Conservation (phyloP, 2,113 vertebrate genomes). For the Nannospalax galili region DNA sequence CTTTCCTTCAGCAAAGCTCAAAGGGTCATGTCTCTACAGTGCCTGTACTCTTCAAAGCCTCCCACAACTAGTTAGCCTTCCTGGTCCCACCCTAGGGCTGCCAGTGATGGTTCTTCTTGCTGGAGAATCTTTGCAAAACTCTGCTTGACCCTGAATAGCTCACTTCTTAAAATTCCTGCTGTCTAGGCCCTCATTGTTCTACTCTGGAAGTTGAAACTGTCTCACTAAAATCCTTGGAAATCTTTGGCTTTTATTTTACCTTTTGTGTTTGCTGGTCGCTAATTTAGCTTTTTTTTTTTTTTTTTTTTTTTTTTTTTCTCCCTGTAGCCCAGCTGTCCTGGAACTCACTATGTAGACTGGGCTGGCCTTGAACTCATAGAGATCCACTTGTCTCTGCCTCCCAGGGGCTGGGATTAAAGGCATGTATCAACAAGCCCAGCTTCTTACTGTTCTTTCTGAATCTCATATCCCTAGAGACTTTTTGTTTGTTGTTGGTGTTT, state of each 20-base stretch:
- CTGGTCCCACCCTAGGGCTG: not conserved
- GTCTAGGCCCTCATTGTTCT: not conserved
- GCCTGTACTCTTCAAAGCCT: constrained; percentile 31
- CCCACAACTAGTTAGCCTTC: not conserved
- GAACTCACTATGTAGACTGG: no score
- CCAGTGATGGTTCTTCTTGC: not conserved
- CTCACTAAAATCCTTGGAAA: constrained; percentile 13
- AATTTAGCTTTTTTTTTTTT: not conserved
- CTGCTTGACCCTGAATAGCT: not conserved
- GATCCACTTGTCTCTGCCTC: no score
- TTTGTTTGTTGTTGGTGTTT: no score
- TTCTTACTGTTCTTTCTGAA: no score
- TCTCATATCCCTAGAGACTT: no score
- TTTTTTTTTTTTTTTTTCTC: not conserved
- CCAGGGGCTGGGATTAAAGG: no score
- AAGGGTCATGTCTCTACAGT: not conserved
- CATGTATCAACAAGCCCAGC: no score
- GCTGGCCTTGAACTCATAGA: no score
- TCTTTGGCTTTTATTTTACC: constrained; percentile 21
- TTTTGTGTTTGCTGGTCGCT: constrained; percentile 24
- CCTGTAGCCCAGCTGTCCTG: no score
- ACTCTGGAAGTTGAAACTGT: not conserved
- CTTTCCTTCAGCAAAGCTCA: constrained; percentile 19
- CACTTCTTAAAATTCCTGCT: constrained; percentile 13
- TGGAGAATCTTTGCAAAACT: constrained; percentile 4